phyloP scores from a whole-genome alignment of 2,797 vertebrate genomes.

The Falco concolor region DNA sequence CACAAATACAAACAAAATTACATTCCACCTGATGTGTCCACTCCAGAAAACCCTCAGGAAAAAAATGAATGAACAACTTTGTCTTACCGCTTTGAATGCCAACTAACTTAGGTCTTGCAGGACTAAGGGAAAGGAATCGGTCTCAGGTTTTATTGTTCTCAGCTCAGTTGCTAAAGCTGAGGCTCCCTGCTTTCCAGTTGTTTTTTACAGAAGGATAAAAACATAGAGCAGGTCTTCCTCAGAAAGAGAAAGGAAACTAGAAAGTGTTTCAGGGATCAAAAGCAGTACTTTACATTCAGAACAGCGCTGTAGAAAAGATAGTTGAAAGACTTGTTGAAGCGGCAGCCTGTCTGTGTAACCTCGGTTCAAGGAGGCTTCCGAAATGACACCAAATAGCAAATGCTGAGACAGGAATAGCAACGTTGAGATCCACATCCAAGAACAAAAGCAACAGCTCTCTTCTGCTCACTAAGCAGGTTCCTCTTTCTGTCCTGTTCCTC shows the following conservation, averaged over 20 bases:
- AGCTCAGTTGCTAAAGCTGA: neutral
- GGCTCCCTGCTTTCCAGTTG: neutral
- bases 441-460: neutral
- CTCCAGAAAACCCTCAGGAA: neutral
- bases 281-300: neutral
- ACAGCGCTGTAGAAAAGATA: neutral
- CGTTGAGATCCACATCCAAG: neutral
- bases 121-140: neutral
- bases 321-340: neutral
- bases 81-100: neutral
- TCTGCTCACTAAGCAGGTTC: neutral
- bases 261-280: neutral
- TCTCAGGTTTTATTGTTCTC: neutral
- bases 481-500: neutral
- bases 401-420: neutral
- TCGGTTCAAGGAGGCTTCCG: neutral
- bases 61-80: neutral
- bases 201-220: slow-evolving; percentile 15
- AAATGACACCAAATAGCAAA: neutral
- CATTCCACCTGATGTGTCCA: neutral
- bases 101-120: neutral
- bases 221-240: neutral
- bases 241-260: neutral
- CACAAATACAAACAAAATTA: slow-evolving; percentile 23
- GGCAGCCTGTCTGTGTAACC: neutral